phyloP scores from a whole-genome alignment of 2,888 invertebrate genomes.

The Enchytraeus crypticus region DNA sequence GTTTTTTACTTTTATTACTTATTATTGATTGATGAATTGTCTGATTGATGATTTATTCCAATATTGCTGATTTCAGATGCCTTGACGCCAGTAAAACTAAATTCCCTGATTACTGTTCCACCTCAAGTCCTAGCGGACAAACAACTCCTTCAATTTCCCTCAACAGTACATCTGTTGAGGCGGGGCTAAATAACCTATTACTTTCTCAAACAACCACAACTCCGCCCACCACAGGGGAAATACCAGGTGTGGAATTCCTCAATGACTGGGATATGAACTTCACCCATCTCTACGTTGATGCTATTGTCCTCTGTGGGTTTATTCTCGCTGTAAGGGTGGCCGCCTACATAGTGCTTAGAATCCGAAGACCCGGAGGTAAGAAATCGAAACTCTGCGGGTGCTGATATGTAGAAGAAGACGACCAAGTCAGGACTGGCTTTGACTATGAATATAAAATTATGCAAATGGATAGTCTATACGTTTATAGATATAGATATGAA shows the following conservation, averaged over 20 bases:
- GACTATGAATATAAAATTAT: too few relatives aligned
- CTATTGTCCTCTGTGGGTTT: not conserved
- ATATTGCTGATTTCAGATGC: constrained; percentile 1
- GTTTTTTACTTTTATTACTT: too few relatives aligned
- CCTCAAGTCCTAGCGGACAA: not conserved
- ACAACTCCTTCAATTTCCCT: too few relatives aligned
- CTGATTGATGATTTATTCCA: too few relatives aligned
- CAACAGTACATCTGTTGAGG: not conserved
- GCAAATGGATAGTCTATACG: too few relatives aligned
- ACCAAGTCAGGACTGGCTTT: too few relatives aligned
- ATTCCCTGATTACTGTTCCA: not conserved
- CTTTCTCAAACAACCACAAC: too few relatives aligned
- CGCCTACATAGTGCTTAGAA: not conserved
- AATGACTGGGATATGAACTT: not conserved
- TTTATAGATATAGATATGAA: too few relatives aligned
- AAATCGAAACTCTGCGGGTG: too few relatives aligned
- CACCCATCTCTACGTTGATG: not conserved
- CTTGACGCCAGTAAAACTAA: not conserved
- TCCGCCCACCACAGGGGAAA: not conserved
- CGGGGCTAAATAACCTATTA: too few relatives aligned
- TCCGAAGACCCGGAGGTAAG: not conserved
- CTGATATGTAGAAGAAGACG: too few relatives aligned
- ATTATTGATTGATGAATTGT: too few relatives aligned
- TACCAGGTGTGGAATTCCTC: not conserved
- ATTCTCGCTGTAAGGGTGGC: not conserved